Percentiles rank a stretch among this genome's conserved stretches.
Evolutionary conservation across 2,888 invertebrate genomes (phyloP).

Genomic region (Lasius platythorax): DNA sequence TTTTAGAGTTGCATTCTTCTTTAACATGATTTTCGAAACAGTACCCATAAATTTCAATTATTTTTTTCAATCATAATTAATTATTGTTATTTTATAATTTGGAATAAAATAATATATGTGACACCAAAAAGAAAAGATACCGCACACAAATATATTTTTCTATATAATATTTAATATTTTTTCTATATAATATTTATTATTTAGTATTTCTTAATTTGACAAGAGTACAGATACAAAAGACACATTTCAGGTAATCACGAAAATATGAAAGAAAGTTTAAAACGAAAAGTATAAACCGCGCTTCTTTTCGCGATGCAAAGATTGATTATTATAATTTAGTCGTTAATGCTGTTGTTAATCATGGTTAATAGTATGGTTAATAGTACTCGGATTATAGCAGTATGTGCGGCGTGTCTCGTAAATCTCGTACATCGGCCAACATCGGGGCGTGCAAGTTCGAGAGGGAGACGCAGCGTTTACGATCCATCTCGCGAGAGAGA

Average conservation of each 20-base stretch:
- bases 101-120: not conserved
- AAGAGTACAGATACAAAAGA: no score
- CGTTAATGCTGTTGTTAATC: not conserved
- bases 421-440: not conserved
- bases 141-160: not conserved
- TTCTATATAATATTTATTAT: not conserved
- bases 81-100: not conserved
- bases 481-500: conserved; percentile 49
- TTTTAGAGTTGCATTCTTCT: not conserved
- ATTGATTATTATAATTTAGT: conserved; percentile 10
- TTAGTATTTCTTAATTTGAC: not conserved
- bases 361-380: conserved; percentile 18
- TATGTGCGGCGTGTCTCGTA: conserved; percentile 1
- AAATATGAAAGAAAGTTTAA: not conserved
- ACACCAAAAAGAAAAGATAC: not conserved
- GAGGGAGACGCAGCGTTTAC: conserved; percentile 54
- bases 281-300: not conserved
- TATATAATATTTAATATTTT: not conserved
- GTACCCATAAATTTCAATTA: not conserved
- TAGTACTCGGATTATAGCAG: conserved; percentile 2
- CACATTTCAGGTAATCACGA: not conserved
- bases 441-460: conserved; percentile 18
- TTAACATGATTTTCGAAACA: not conserved
- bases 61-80: not conserved
- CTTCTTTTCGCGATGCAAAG: not conserved